Base-by-base conservation (phyloP, 2,888 invertebrate genomes). In the Caenorhabditis imperialis region DNA sequence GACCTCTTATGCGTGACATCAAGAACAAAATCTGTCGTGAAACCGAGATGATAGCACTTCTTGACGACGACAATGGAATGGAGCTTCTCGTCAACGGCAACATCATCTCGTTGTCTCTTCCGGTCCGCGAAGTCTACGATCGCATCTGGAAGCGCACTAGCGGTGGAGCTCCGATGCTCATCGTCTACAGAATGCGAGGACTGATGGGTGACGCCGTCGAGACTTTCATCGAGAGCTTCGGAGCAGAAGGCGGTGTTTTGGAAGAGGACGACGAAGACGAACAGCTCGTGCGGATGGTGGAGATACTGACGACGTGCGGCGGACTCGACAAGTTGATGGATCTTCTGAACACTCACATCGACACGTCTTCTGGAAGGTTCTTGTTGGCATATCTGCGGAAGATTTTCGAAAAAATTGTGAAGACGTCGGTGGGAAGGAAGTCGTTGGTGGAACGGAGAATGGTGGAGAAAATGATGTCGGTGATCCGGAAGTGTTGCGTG, bases 31-130 rank as follows among this genome's bases (percentile, higher is more conserved):
- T 82, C 33, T 82, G 82, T 45, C 72, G 84, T 82, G 98, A 99
- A 90, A 98, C 98, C 89, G 98, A 99, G 89, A 91, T 99, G 71
- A 95, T 99, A n/a, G 97, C 98, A 0, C 90, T 99, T 25, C 90
- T 98, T 0, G 98, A 99, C 88, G 98, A 99, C 89, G 99, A 98
- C 89, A 97, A 95, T 87, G 97, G 97, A 60, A 98, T 98, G 96
- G 97, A 97, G 71, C 90, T 98, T 79, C 91, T 99, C 30, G 97
- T 99, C 7, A 94, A 95, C 89, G 97, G 97, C 89, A 97, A 97
- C 91, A 99, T 99, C 81, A 97, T 99, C 89, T 95, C 95, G 75
- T 91, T 99, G 14, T 96, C 98, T 89, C 91, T 99, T 82, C 94
- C 95, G 0, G 98, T 98, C 61, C 76, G 80, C n/a, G 76, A 92